These are phyloP conservation scores for Lamprotornis superbus DNA, from an alignment of 2,113 vertebrate species.

Conservation along the genomic window DNA sequence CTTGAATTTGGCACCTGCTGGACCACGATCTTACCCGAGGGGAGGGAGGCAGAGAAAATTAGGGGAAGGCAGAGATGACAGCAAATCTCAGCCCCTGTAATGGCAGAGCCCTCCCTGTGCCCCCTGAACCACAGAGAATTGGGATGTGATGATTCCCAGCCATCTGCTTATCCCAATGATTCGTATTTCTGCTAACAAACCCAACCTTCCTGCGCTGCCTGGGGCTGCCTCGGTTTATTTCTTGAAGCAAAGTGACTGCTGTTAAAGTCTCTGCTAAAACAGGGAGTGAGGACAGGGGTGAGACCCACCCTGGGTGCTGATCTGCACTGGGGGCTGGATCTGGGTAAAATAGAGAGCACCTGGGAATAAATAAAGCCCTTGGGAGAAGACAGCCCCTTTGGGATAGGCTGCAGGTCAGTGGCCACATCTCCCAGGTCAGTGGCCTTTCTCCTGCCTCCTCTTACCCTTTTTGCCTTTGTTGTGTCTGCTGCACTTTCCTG, in stretches of 20 bases:
- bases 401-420: background rate
- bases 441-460: background rate
- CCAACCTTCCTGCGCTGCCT: accelerated
- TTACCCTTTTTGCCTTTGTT: conserved; percentile 73
- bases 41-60: background rate
- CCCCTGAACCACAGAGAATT: background rate
- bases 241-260: background rate
- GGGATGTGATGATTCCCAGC: background rate
- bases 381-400: accelerated
- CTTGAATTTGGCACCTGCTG: background rate
- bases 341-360: background rate
- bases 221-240: background rate
- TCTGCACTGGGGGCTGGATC: background rate
- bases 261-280: background rate
- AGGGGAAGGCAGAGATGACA: background rate
- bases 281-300: background rate
- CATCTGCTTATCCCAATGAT: background rate
- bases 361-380: background rate
- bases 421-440: background rate
- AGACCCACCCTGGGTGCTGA: background rate
- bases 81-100: background rate
- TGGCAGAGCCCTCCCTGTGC: background rate
- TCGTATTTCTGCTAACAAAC: background rate
- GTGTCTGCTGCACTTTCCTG: background rate
- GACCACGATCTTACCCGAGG: accelerated